These are phyloP conservation scores for Pelusios castaneus DNA, from an alignment of 2,113 vertebrate species.

Conservation along the genomic window DNA sequence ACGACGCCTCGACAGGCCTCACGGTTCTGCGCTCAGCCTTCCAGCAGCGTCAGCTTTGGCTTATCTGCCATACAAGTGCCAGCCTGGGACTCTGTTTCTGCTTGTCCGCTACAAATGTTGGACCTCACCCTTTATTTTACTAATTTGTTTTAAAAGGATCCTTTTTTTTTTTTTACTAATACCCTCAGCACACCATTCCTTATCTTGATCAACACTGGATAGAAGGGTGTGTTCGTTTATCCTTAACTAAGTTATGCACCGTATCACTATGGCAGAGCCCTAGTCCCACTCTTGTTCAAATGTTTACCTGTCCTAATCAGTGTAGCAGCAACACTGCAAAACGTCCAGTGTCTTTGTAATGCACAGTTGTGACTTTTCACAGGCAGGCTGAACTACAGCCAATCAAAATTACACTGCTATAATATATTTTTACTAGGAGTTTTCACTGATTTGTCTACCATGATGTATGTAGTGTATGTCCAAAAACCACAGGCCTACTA, in stretches of 20 bases:
- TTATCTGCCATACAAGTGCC: background rate
- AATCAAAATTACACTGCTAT: background rate
- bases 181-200: background rate
- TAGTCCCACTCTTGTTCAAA: background rate
- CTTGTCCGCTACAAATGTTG: background rate
- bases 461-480: background rate
- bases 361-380: background rate
- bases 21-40: too few species aligned
- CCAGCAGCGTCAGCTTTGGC: background rate
- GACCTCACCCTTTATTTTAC: background rate
- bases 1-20: background rate
- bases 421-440: background rate
- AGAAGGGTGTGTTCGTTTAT: background rate
- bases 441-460: background rate
- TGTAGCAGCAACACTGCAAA: background rate
- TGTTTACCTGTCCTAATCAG: background rate
- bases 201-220: background rate
- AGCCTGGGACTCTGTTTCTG: background rate
- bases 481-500: background rate
- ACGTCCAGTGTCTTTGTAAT: background rate
- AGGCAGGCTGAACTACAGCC: background rate
- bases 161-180: background rate
- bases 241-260: background rate
- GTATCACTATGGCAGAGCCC: background rate
- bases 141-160: background rate